A percentile compares a stretch with the other conserved stretches of the same genome.
Evolutionary conservation across 2,113 vertebrate genomes (phyloP).

Genomic region (Clinocottus analis): DNA sequence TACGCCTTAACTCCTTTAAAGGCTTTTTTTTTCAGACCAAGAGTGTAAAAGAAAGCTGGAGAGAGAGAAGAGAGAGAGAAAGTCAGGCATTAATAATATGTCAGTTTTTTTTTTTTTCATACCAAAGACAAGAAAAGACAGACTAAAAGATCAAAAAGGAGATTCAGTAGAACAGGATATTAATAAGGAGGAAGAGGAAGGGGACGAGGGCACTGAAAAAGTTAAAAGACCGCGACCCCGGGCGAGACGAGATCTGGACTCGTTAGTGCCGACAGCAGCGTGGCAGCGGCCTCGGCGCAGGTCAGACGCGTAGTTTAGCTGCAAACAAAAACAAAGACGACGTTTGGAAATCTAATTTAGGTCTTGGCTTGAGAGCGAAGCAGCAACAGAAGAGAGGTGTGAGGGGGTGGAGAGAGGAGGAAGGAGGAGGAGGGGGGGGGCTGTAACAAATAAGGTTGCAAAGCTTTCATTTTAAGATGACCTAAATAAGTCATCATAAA

Average conservation of each 20-base stretch:
- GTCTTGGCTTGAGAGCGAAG: background rate
- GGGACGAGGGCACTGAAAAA: background rate
- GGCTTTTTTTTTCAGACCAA: constrained; percentile 35
- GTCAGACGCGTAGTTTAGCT: background rate
- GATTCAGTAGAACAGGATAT: background rate
- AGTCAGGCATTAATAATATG: background rate
- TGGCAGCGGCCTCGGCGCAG: no score
- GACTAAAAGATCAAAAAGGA: constrained; percentile 10
- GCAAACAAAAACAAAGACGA: background rate
- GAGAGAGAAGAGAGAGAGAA: no score
- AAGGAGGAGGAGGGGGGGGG: no score
- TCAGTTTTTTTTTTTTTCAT: background rate
- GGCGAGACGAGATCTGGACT: background rate
- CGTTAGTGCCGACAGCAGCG: background rate
- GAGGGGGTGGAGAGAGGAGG: no score
- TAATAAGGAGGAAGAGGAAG: background rate
- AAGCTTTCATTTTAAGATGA: background rate
- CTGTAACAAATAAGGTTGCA: no score
- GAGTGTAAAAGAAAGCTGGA: constrained; percentile 9
- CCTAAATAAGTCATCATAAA: background rate
- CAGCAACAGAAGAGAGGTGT: background rate
- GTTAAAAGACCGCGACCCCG: constrained; percentile 14
- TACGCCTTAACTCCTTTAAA: constrained; percentile 63
- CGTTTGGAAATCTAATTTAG: background rate
- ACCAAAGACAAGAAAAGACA: background rate